Evolutionary conservation across 2,888 invertebrate species (phyloP).

Genomic region (Phengaris arion): DNA sequence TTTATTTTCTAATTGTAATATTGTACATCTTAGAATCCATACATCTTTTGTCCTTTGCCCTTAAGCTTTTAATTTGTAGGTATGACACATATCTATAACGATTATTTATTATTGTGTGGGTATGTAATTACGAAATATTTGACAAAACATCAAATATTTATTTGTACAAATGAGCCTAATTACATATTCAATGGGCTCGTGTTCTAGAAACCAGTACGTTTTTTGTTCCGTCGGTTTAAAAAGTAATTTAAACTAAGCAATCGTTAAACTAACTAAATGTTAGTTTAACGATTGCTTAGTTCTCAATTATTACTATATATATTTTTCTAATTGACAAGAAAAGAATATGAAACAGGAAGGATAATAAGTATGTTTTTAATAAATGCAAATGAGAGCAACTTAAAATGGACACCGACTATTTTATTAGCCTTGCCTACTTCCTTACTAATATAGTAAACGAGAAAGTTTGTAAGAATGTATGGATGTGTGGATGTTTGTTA

Average conservation of each 20-base stretch:
- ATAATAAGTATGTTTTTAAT: background rate
- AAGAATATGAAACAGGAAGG: too few relatives aligned
- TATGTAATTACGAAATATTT: background rate
- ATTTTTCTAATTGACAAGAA: background rate
- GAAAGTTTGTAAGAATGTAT: too few relatives aligned
- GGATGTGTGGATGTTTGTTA: too few relatives aligned
- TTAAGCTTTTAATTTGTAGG: background rate
- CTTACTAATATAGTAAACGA: too few relatives aligned
- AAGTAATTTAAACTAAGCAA: background rate
- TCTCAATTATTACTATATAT: background rate
- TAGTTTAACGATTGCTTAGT: too few relatives aligned
- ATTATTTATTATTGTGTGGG: background rate
- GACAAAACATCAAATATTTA: background rate
- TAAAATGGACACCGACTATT: background rate
- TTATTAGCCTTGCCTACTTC: too few relatives aligned
- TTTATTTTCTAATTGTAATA: too few relatives aligned
- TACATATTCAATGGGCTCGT: background rate
- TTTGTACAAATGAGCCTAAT: background rate
- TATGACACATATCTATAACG: background rate
- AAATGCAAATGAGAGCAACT: background rate
- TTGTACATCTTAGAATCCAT: too few relatives aligned
- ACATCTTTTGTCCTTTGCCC: too few relatives aligned
- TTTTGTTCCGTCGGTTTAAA: background rate
- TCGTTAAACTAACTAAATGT: background rate
- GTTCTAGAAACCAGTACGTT: background rate